Conservation (phyloP, 30 jellyfish, hydroid and myxozoan genomes). For the Rhopilema esculentum region DNA sequence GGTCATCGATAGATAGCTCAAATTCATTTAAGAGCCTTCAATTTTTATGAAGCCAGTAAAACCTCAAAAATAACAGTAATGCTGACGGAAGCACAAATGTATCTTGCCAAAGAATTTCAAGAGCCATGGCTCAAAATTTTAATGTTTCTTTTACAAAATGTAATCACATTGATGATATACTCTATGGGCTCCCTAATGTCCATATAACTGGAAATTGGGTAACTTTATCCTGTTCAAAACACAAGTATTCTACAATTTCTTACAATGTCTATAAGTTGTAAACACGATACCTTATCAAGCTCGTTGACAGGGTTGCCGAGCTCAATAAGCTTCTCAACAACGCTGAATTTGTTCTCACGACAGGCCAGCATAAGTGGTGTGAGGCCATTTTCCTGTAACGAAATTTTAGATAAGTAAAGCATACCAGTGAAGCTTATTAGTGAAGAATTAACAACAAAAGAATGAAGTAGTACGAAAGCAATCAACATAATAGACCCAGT, state of each 20-base stretch:
- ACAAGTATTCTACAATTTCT: too few relatives aligned
- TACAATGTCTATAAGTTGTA: too few relatives aligned
- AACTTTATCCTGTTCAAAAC: too few relatives aligned
- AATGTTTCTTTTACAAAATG: too few relatives aligned
- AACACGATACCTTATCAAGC: conserved; percentile 71
- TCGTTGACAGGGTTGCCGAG: conserved; percentile 84
- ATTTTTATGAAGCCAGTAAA: background rate
- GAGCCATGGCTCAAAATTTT: too few relatives aligned
- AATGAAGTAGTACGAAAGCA: background rate
- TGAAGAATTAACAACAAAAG: background rate
- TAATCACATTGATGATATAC: too few relatives aligned
- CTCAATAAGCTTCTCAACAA: conserved; percentile 81
- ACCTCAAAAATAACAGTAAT: background rate
- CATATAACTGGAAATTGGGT: too few relatives aligned
- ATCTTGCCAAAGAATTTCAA: too few relatives aligned
- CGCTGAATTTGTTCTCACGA: conserved; percentile 82
- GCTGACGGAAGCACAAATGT: background rate
- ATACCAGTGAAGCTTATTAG: background rate
- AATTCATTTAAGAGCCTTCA: too few relatives aligned
- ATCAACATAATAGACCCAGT: too few relatives aligned
- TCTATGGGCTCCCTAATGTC: too few relatives aligned
- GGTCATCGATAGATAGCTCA: background rate
- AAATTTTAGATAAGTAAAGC: background rate
- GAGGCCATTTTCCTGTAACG: conserved; percentile 86
- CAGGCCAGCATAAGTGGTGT: conserved; percentile 97